Base-by-base conservation (phyloP, 2,888 invertebrate genomes). In the Coremacera marginata region DNA sequence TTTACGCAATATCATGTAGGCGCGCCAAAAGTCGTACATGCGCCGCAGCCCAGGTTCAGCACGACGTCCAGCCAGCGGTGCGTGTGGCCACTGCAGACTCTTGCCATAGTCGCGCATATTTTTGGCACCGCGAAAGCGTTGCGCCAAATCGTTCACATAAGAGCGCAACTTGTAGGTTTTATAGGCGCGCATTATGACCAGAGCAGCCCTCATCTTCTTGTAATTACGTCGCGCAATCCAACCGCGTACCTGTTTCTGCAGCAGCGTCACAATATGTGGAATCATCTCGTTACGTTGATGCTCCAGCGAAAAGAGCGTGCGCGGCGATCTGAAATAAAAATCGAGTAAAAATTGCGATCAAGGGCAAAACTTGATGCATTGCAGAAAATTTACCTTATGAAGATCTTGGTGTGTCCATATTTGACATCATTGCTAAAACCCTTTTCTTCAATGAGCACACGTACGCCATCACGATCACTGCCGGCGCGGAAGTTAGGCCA, bases 231-330 rank as follows among this genome's bases (percentile, higher is more conserved):
- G 91, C 11, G 95, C 95, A 31, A 95, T 86, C 78, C 92, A 90
- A 31, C 97, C 99, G 83, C 98, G 92, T 93, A 98, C 97, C 89
- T 97, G 95, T 91, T 98, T 99, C 91, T 99, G 99, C 82, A 99
- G 92, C 85, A 98, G 92, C 44, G 96, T 93, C 75, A 97, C 96
- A 82, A 99, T 97, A 77, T 95, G 94, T 0, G 98, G 98, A 80
- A 99, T 94, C 87, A 95, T 92, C 82, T 94, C 94, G 72, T 95
- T 95, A 82, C 99, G 93, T 65, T 94, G 93, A 87, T 93, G 94
- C 89, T 99, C 99, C 84, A 99, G 90, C 0, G 94, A 92, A 89
- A 98, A 98, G 75, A 99, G 90, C 0, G 98, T 98, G 83, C 93
- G 94, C 0, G 99, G 98, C 16, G 96, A 92, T 89, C 98, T 92